Base-by-base conservation (phyloP, 2,888 invertebrate genomes). In the Parascotia fuliginaria region DNA sequence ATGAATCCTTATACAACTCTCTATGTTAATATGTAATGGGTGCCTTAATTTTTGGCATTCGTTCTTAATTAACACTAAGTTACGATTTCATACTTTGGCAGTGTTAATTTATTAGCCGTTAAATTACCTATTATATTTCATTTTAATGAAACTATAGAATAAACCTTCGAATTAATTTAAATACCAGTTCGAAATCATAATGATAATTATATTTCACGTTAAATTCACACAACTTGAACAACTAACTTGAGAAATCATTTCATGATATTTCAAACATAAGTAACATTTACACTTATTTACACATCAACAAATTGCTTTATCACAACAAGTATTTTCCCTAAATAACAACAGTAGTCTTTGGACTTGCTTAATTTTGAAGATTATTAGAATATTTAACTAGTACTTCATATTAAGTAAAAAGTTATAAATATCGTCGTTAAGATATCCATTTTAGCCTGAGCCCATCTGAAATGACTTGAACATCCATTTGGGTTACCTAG, bases 401-500 rank as follows among this genome's bases (percentile, higher is more conserved):
- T 46, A 44, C 1, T 77, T 75, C 78, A 75, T 55, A 72, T 70
- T 55, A 70, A 46, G 54, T 69, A 60, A 66, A 73, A 70, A 64
- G 77, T 65, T 70, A 84, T 69, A 61, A 83, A 60, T 74, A 85
- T 72, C 75, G 83, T 75, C 62, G 85, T 73, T 72, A 89, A 62
- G 59, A 85, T 74, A 73, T 87, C 88, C 88, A 80, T 74, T 80
- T 76, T 86, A 82, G 79, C 76, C 73, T 77, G 78, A 79, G 81
- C 81, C 87, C 89, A 83, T 86, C 79, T 81, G 79, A 82, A 83
- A 83, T 79, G 77, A 79, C 85, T 86, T 82, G 89, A 77, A 85
- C 89, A 83, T 89, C 92, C 92, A 80, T 87, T 92, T 86, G 91
- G 90, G 79, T 92, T 92, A 92, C 92, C 92, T 92, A 92, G 83